Base-by-base conservation (phyloP, 1,140 invertebrate species). In the Glossosoma conforme region DNA sequence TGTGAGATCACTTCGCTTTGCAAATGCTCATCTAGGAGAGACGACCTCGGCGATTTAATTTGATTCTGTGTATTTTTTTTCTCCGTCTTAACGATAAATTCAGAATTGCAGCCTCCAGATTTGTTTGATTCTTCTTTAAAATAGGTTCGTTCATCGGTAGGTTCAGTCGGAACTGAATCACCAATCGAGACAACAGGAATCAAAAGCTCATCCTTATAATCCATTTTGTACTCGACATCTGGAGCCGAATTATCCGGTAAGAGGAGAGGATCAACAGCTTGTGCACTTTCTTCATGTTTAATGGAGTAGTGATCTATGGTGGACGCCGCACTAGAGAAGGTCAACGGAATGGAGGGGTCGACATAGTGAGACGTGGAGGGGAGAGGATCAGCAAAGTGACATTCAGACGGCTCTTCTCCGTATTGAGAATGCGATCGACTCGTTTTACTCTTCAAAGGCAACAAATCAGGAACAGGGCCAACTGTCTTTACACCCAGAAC, bases 171-270 rank as follows among this genome's bases (percentile, higher is more conserved):
- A 59, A 35, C 63, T 25, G 62, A 62, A 51, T 74, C 70, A 58
- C 70, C 65, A 55, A 74, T 68, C 50, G 67, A 66, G 37, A 72
- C 65, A 40, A 70, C 66, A 61, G 54, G 68, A 49, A 72, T 63
- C 44, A 70, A 65, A 45, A 71, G 57, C 46, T 67, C 64, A 59
- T 70, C 63, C 50, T 69, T 70, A n/a, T 63, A 42, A 35, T 74
- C 69, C 14, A 25, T 22, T 41, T 42, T 41, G 21, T 24, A 50
- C 15, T 43, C 41, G 4, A 33, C 11, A 13, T 50, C 48, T 1
- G 32, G 0, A 3, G 15, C 8, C 14, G 38, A n/a, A 6, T 20
- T 50, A 46, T 72, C 70, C 38, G 67, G 67, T 38, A 75, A 47
- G 10, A 75, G 56, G 4, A 75, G 61, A 10, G 72, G 72, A 62